These are phyloP conservation scores for Nematolebias whitei DNA, from an alignment of 2,113 vertebrate species.

Conservation along the genomic window DNA sequence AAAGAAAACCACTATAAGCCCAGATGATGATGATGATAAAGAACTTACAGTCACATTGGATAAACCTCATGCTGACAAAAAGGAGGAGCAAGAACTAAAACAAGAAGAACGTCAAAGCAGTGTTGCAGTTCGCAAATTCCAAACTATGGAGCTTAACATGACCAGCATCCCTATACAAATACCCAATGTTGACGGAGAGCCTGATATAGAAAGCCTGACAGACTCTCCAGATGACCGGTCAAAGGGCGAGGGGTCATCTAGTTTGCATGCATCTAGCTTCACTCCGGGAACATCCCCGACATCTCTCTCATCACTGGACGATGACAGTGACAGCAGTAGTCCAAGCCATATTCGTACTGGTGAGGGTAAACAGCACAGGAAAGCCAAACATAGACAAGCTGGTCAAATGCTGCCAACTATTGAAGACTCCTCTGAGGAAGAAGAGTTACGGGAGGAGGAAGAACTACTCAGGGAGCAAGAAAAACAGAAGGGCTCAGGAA, in stretches of 20 bases:
- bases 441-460: slow-evolving; percentile 94
- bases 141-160: slow-evolving; percentile 87
- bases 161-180: slow-evolving; percentile 80
- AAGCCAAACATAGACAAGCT: slow-evolving; percentile 92
- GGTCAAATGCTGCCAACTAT: slow-evolving; percentile 95
- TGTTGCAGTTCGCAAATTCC: slow-evolving; percentile 76
- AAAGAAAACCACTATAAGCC: slow-evolving; percentile 85
- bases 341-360: slow-evolving; percentile 89
- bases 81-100: slow-evolving; percentile 80
- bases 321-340: slow-evolving; percentile 98
- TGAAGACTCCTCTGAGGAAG: slow-evolving; percentile 98
- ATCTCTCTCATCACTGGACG: slow-evolving; percentile 95
- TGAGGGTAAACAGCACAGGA: slow-evolving; percentile 94
- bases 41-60: slow-evolving; percentile 81
- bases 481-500: slow-evolving; percentile 91
- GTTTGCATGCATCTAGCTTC: slow-evolving; percentile 96
- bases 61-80: slow-evolving; percentile 81
- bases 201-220: slow-evolving; percentile 94
- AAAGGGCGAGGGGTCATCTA: slow-evolving; percentile 94
- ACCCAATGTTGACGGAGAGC: slow-evolving; percentile 82
- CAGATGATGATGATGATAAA: slow-evolving; percentile 86
- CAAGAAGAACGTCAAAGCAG: slow-evolving; percentile 53
- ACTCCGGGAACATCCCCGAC: slow-evolving; percentile 97
- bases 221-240: slow-evolving; percentile 97
- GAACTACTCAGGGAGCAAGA: slow-evolving; percentile 94